Percentiles rank a stretch among this genome's conserved stretches.
Evolutionary conservation across 2,888 invertebrate genomes (phyloP).

Genomic region (Drosophila subquinaria): DNA sequence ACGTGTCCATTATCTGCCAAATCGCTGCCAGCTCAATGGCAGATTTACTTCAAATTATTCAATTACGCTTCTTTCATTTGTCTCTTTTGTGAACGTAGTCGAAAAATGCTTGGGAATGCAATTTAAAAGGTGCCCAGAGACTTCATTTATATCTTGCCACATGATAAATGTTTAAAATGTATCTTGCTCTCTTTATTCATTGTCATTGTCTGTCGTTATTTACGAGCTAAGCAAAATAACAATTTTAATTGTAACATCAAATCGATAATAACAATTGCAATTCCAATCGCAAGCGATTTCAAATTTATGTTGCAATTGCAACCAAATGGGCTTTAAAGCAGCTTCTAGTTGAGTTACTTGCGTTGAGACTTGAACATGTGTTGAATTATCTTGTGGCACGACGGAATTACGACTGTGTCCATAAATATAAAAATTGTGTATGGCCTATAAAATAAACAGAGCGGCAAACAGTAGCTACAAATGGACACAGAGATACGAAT

Average conservation of each 20-base stretch:
- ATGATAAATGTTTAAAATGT: slow-evolving; percentile 64
- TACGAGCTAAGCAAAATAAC: slow-evolving; percentile 40
- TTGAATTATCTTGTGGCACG: background rate
- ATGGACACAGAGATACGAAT: slow-evolving; percentile 1
- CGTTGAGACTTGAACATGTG: slow-evolving; percentile 4
- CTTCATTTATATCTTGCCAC: slow-evolving; percentile 52
- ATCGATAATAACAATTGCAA: slow-evolving; percentile 54
- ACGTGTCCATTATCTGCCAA: slow-evolving; percentile 52
- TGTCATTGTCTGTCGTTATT: slow-evolving; percentile 33
- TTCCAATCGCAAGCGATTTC: slow-evolving; percentile 51
- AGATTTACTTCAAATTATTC: slow-evolving; percentile 65
- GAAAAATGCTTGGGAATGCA: slow-evolving; percentile 32
- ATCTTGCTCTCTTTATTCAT: slow-evolving; percentile 27
- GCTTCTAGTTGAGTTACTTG: slow-evolving; percentile 8
- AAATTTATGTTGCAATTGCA: slow-evolving; percentile 41
- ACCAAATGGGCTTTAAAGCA: slow-evolving; percentile 17
- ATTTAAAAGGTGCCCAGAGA: slow-evolving; percentile 48
- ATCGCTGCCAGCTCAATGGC: slow-evolving; percentile 26
- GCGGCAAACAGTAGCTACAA: slow-evolving; percentile 15
- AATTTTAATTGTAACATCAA: slow-evolving; percentile 73
- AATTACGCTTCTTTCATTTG: slow-evolving; percentile 46
- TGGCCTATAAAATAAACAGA: slow-evolving; percentile 19
- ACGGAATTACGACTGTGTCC: background rate
- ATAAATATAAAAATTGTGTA: slow-evolving; percentile 41
- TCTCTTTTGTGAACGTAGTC: slow-evolving; percentile 8